These are phyloP conservation scores for Labeo rohita DNA, from an alignment of 2,113 vertebrate species.

Conservation along the genomic window DNA sequence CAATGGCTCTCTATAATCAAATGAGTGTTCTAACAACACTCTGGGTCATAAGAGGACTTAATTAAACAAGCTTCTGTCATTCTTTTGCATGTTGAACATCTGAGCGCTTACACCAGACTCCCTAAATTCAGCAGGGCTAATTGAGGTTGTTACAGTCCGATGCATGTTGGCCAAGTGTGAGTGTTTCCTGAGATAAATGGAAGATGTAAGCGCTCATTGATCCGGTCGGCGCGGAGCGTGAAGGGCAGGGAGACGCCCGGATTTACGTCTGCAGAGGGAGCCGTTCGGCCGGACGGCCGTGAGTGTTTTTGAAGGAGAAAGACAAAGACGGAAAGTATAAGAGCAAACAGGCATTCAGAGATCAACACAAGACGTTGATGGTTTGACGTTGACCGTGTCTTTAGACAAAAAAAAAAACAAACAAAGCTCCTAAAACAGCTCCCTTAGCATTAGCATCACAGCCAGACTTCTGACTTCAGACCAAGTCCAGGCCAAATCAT, in stretches of 20 bases:
- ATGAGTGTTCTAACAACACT: slow-evolving; percentile 20
- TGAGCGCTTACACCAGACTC: not conserved
- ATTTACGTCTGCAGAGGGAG: slow-evolving; percentile 46
- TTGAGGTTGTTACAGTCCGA: slow-evolving; percentile 49
- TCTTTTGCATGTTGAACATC: slow-evolving; percentile 6
- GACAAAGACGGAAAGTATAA: slow-evolving; percentile 4
- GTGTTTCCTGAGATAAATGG: slow-evolving; percentile 42
- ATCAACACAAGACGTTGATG: not conserved
- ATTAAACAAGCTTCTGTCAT: slow-evolving; percentile 29
- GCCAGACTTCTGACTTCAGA: slow-evolving; percentile 7
- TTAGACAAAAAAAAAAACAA: not conserved
- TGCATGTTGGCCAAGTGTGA: slow-evolving; percentile 31
- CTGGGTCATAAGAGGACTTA: slow-evolving; percentile 13
- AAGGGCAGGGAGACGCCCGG: slow-evolving; percentile 24
- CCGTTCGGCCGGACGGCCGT: not conserved
- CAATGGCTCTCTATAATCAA: slow-evolving; percentile 9
- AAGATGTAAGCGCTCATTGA: slow-evolving; percentile 46
- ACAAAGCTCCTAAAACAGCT: not conserved
- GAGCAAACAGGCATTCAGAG: not conserved
- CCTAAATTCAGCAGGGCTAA: slow-evolving; percentile 45
- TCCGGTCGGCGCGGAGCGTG: slow-evolving; percentile 26
- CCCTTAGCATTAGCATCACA: not conserved
- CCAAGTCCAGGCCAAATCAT: not conserved
- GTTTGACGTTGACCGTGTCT: not conserved
- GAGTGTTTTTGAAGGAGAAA: slow-evolving; percentile 13